phyloP scores from a whole-genome alignment of 2,113 vertebrate species.

The Lepisosteus osseus region DNA sequence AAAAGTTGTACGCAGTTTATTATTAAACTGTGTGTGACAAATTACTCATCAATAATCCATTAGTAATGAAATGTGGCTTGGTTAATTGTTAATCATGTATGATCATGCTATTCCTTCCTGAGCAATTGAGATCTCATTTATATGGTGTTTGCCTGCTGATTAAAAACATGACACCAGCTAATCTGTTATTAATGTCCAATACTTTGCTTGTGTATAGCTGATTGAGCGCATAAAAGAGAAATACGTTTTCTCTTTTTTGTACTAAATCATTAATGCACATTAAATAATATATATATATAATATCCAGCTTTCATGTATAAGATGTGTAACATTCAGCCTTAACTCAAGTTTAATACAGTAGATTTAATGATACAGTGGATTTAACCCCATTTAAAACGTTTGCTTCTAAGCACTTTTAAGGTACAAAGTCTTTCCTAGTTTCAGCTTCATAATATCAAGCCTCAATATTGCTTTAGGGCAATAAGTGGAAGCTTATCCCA shows the following conservation, averaged over 20 bases:
- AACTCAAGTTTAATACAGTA: no score
- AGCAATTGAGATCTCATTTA: background rate
- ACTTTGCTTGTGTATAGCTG: background rate
- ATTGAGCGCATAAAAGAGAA: background rate
- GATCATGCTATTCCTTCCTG: no score
- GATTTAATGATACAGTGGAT: no score
- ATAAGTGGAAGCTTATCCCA: background rate
- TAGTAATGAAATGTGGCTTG: background rate
- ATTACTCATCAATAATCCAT: conserved; percentile 1
- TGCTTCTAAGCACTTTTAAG: no score
- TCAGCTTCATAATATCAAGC: background rate
- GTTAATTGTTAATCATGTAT: background rate
- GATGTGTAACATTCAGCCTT: no score
- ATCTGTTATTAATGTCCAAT: background rate
- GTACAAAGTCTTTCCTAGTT: no score
- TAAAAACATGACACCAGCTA: background rate
- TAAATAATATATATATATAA: no score
- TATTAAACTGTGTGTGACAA: background rate
- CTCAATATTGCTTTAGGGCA: background rate
- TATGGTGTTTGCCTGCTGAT: background rate
- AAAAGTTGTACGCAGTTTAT: no score
- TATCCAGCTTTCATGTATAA: no score
- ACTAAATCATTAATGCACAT: no score
- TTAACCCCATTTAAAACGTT: no score
- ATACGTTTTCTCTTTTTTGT: background rate